Conservation (phyloP, 1,140 invertebrate genomes). For the Saccostrea echinata region DNA sequence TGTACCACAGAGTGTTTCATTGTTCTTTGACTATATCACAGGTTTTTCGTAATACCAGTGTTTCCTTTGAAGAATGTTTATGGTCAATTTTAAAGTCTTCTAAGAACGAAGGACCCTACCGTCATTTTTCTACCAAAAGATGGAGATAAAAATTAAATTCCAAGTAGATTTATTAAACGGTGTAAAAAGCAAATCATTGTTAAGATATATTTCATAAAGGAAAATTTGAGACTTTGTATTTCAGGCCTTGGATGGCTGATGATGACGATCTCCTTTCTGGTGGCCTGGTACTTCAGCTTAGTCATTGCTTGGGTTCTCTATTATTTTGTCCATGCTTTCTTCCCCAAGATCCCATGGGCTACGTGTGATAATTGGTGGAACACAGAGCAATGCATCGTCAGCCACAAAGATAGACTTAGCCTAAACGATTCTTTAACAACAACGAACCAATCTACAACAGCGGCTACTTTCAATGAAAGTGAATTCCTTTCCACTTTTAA, state of each 20-base stretch:
- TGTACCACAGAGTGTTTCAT: too few species aligned
- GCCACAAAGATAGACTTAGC: slow-evolving; percentile 79
- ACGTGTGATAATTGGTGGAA: slow-evolving; percentile 96
- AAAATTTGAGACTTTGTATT: not conserved
- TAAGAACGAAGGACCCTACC: too few species aligned
- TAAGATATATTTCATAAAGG: not conserved
- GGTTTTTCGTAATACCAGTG: too few species aligned
- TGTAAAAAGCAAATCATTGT: not conserved
- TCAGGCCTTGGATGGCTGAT: slow-evolving; percentile 71
- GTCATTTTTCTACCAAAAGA: not conserved
- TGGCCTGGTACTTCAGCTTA: slow-evolving; percentile 94
- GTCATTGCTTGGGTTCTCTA: slow-evolving; percentile 98
- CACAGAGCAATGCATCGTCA: slow-evolving; percentile 88
- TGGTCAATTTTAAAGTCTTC: too few species aligned
- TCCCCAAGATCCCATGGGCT: slow-evolving; percentile 91
- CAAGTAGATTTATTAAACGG: not conserved
- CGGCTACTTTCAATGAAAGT: not conserved
- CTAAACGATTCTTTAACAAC: not conserved
- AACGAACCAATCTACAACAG: not conserved
- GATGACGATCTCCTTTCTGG: slow-evolving; percentile 70
- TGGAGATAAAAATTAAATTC: not conserved
- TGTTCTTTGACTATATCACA: too few species aligned
- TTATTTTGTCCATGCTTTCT: slow-evolving; percentile 85
- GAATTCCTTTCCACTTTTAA: not conserved
- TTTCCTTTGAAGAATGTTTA: too few species aligned